Base-by-base conservation (phyloP, 2,797 vertebrate species). In the Decapterus maruadsi region DNA sequence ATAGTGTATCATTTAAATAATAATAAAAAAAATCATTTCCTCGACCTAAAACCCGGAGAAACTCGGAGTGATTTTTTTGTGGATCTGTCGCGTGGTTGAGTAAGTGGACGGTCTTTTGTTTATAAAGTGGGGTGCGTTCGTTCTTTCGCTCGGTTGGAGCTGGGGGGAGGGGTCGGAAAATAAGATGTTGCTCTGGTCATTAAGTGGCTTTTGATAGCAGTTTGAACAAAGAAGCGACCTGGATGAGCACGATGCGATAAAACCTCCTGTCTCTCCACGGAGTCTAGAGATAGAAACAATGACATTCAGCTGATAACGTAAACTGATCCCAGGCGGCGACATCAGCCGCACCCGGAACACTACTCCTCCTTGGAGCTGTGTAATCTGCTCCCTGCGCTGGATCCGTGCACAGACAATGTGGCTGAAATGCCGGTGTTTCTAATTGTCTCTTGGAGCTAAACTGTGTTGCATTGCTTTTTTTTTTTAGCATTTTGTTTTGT, bases 101-200 rank as follows among this genome's bases (percentile, higher is more conserved):
- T 84, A 67, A 84, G 82, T 77, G 20, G 9, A 29, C 75, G 1
- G 19, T 48, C 7, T 58, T 57, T 51, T 29, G 34, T 54, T 60
- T 36, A 1, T 29, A 4, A 46, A 62, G 10, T 6, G 16, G 12
- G 51, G 3, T 38, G 6, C 3, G 31, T 9, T 20, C 22, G 29
- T 10, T 56, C 16, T 48, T 54, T 62, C 40, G 29, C 7, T 26
- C 16, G 1, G 42, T 46, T 36, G 12, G 36, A 13, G 31, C 31
- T 34, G 22, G 0, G 31, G 19, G 42, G 17, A 4, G 62, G 55
- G 6, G 56, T 2, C 5, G 31, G 26, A 54, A 60, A 42, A 29
- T 22, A 4, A 29, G 31, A 17, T 14, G 61, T 40, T 57, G 67
- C 26, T 8, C 20, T 50, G 8, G 26, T 16, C 63, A 7, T 19